phyloP scores from a whole-genome alignment of 1,140 invertebrate genomes.

The Colletes latitarsis region DNA sequence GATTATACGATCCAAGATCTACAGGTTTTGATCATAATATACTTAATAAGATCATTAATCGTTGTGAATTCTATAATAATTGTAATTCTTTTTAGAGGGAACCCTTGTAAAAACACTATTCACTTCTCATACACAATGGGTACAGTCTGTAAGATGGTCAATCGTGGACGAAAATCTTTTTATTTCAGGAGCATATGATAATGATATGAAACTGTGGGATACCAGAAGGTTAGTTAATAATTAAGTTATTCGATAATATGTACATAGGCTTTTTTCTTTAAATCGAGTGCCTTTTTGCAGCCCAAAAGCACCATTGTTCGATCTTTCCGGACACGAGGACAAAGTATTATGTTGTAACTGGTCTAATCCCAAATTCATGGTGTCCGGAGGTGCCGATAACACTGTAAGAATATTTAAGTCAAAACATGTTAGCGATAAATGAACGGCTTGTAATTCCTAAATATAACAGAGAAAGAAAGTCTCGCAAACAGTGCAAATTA shows the following conservation, averaged over 20 bases:
- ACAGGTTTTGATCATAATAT: conserved; percentile 83
- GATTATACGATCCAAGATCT: conserved; percentile 95
- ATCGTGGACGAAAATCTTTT: conserved; percentile 92
- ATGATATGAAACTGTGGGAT: conserved; percentile 97
- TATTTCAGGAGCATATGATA: conserved; percentile 96
- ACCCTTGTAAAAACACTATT: conserved; percentile 93
- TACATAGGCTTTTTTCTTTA: background rate
- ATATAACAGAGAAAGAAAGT: background rate
- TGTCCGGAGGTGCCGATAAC: conserved; percentile 97
- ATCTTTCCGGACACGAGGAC: conserved; percentile 96
- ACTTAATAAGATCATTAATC: background rate
- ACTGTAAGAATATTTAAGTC: conserved; percentile 94
- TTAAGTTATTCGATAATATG: background rate
- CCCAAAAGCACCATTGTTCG: conserved; percentile 95
- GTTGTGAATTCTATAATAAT: conserved; percentile 10
- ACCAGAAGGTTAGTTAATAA: conserved; percentile 86
- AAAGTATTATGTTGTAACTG: conserved; percentile 97
- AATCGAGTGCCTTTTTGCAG: conserved; percentile 80
- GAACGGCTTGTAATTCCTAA: conserved; percentile 3
- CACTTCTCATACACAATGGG: conserved; percentile 95
- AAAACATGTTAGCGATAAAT: conserved; percentile 72
- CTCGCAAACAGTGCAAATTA: conserved; percentile 18
- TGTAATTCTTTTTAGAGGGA: conserved; percentile 85
- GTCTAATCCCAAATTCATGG: conserved; percentile 91
- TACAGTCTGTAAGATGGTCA: conserved; percentile 95